These are phyloP conservation scores for Coluber constrictor DNA, from an alignment of 2,797 vertebrate species.

Conservation along the genomic window DNA sequence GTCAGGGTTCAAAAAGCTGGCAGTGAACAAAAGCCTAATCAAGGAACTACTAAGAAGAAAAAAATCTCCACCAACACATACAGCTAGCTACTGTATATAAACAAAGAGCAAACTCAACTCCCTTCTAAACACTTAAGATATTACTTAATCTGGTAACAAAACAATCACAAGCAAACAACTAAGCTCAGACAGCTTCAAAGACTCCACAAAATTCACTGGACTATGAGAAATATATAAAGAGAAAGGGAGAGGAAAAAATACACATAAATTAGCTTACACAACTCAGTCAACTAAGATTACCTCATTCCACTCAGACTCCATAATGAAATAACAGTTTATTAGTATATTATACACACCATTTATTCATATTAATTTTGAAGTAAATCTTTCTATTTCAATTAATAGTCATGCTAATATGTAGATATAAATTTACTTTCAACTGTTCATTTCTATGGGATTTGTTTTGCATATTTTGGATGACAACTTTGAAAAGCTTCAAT, in stretches of 20 bases:
- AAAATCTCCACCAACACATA: neutral
- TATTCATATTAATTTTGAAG: neutral
- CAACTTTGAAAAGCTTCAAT: neutral
- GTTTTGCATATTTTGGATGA: neutral
- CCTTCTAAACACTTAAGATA: neutral
- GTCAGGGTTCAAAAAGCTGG: too few species aligned
- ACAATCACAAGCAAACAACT: neutral
- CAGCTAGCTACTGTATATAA: neutral
- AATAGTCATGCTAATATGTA: neutral
- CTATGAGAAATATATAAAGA: neutral
- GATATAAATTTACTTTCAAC: neutral
- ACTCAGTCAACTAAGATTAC: neutral
- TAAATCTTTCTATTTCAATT: neutral
- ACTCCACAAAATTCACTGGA: neutral
- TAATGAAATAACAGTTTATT: neutral
- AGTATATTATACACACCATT: neutral
- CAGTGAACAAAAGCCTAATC: neutral
- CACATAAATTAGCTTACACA: neutral
- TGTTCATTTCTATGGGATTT: neutral
- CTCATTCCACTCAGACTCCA: neutral
- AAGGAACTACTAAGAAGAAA: neutral
- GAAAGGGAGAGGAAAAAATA: neutral
- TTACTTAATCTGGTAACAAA: neutral
- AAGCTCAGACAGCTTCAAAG: neutral
- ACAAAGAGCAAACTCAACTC: neutral